These are phyloP conservation scores for Limnephilus marmoratus DNA, from an alignment of 2,888 invertebrate species.

Conservation along the genomic window DNA sequence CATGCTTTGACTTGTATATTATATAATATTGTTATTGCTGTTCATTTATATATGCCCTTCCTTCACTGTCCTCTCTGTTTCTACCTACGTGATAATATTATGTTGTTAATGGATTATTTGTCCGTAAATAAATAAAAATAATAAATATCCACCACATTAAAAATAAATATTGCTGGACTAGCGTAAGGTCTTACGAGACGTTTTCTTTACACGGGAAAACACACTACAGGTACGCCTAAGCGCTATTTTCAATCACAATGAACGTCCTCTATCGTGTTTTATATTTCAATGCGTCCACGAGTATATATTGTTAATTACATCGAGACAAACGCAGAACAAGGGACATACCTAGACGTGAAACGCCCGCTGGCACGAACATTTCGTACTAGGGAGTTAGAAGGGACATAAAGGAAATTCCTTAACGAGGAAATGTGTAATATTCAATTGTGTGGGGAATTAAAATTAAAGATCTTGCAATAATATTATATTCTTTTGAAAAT, in stretches of 20 bases:
- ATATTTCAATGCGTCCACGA: neutral
- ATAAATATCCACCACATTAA: no score
- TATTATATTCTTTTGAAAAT: neutral
- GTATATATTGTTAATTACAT: conserved; percentile 19
- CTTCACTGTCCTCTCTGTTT: no score
- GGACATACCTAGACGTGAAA: conserved; percentile 15
- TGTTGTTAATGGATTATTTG: no score
- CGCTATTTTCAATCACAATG: neutral
- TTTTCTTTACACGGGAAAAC: no score
- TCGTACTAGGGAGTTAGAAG: neutral
- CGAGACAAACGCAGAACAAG: conserved; percentile 27
- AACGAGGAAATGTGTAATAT: conserved; percentile 6
- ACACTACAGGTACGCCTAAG: no score
- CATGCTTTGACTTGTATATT: no score
- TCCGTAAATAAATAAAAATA: no score
- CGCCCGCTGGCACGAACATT: neutral
- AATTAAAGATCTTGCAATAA: neutral
- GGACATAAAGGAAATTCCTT: conserved; percentile 23
- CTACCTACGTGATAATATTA: no score
- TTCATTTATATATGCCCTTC: no score
- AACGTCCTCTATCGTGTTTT: neutral
- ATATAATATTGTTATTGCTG: no score
- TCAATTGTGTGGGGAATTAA: conserved; percentile 4
- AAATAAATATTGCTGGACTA: no score
- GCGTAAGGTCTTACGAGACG: no score